Conservation (phyloP, 1,140 invertebrate genomes). For the Manduca sexta region DNA sequence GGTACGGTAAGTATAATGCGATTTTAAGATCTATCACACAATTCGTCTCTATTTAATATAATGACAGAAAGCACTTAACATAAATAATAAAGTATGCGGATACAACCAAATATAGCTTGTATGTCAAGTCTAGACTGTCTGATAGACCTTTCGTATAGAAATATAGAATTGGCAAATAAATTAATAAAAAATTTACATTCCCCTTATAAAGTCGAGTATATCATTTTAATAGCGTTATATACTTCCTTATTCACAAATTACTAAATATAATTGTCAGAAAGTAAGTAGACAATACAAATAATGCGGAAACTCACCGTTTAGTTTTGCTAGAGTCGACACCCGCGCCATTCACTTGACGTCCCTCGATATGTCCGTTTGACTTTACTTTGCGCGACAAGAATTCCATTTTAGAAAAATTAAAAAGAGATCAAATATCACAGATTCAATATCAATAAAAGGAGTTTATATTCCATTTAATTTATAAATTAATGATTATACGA, state of each 20-base stretch:
- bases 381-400: conserved; percentile 46
- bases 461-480: neutral
- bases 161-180: too few relatives aligned
- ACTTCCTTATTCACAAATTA: neutral
- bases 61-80: too few relatives aligned
- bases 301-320: conserved; percentile 50
- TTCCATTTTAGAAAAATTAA: conserved; percentile 48
- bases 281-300: neutral
- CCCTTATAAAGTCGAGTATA: too few relatives aligned
- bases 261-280: neutral
- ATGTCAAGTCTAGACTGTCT: too few relatives aligned
- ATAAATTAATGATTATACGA: neutral
- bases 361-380: conserved; percentile 41
- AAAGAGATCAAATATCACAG: conserved; percentile 43
- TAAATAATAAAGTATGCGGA: too few relatives aligned
- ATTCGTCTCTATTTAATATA: too few relatives aligned
- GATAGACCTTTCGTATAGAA: too few relatives aligned
- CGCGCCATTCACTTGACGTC: conserved; percentile 52
- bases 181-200: too few relatives aligned
- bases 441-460: neutral
- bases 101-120: too few relatives aligned
- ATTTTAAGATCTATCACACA: too few relatives aligned
- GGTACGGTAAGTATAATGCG: too few relatives aligned
- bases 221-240: neutral
- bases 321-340: conserved; percentile 22